Evolutionary conservation across 2,888 invertebrate species (phyloP), one percentile per base, ranked within the genome.

Genomic region (Nomada flava): DNA sequence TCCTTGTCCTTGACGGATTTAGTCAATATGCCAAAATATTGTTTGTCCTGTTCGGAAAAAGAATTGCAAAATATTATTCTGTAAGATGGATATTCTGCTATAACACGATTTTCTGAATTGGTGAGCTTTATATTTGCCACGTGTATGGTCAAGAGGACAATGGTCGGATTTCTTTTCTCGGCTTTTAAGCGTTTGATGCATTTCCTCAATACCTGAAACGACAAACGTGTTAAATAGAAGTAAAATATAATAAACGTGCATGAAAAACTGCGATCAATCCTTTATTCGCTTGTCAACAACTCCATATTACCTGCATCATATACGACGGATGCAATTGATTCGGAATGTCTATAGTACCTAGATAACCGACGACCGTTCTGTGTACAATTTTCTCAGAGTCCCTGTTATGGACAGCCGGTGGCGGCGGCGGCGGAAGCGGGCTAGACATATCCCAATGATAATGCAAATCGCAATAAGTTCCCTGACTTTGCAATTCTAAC

Each of bases 301-400:
- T 26, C 29, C 3, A 9, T 10, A 69, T 69, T 79, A 95, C 95
- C 91, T 95, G 95, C 86, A 97, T 94, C 74, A 98, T 96, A 18
- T 97, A 96, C 57, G 96, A 96, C 63, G 96, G 96, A 70, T 96
- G 95, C 60, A 97, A 95, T 86, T 97, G 97, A 92, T 97, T 97
- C 0, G 99, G 98, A 95, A 99, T 98, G 94, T 99, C 99, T 84
- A 99, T 98, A 1, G 99, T 98, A 29, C 99, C 99, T 65, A 99
- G 95, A 94, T 99, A 99, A 1, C 98, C 98, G 0, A 99, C 98
- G 2, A 99, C 96, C 0, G 97, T 97, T 87, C 97, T 96, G 91
- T 97, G 97, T 83, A 97, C 97, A 11, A 97, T 95, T 80, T 93
- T 93, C 64, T 93, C 94, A 0, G 93, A 91, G 75, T 94, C 93